Evolutionary conservation across 2,113 vertebrate genomes (phyloP).

Genomic region (Plectropomus leopardus): DNA sequence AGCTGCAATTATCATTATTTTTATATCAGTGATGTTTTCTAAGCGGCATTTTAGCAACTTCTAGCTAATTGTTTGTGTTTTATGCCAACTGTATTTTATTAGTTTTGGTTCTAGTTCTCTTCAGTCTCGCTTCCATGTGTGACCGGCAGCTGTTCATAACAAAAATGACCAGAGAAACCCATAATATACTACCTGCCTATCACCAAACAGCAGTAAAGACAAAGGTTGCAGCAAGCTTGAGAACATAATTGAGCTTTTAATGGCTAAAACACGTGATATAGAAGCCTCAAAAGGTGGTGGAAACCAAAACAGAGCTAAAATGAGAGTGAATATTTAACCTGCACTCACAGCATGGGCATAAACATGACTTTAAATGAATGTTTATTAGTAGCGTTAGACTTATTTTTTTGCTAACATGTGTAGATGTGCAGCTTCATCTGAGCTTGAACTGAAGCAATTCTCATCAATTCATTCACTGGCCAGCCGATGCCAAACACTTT

Average conservation of each 20-base stretch:
- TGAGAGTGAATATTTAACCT: not conserved
- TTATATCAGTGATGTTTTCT: not conserved
- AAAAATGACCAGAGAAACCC: not conserved
- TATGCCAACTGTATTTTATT: not conserved
- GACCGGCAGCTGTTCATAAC: not conserved
- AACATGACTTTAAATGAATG: not conserved
- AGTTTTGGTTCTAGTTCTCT: not conserved
- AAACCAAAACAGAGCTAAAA: constrained; percentile 6
- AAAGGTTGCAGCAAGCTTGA: not conserved
- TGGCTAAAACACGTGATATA: not conserved
- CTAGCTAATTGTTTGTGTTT: not conserved
- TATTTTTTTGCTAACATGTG: not conserved
- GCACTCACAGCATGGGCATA: not conserved
- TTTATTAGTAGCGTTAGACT: too few relatives aligned
- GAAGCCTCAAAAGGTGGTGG: too few relatives aligned
- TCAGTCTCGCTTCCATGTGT: not conserved
- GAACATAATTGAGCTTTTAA: not conserved
- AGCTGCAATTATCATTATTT: not conserved
- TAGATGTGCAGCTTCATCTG: not conserved
- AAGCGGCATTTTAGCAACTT: not conserved
- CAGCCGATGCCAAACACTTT: not conserved
- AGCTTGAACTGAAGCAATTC: not conserved
- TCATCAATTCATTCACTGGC: not conserved
- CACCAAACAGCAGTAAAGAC: not conserved
- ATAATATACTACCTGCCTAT: not conserved